Percentiles rank a stretch among this genome's conserved stretches.
phyloP scores from a whole-genome alignment of 2,113 vertebrate species.

The Phyllostomus discolor region DNA sequence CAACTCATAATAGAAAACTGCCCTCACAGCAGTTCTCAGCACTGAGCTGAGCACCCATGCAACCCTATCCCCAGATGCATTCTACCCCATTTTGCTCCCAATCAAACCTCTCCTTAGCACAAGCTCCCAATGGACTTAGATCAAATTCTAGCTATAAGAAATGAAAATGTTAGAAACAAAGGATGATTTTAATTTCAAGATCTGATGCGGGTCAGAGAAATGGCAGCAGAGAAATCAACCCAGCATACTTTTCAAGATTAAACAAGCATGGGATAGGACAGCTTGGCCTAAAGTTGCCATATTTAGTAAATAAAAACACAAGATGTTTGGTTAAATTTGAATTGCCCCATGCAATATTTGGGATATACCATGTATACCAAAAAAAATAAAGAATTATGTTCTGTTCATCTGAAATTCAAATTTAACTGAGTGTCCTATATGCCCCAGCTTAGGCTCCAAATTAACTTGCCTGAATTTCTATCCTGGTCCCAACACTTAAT shows the following conservation, averaged over 20 bases:
- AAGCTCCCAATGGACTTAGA: background rate
- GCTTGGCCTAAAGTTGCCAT: background rate
- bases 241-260: background rate
- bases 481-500: background rate
- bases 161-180: conserved; percentile 4
- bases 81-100: background rate
- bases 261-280: background rate
- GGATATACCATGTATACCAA: background rate
- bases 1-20: background rate
- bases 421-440: background rate
- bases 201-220: background rate
- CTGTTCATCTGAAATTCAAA: conserved; percentile 3
- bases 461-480: conserved; percentile 20
- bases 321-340: background rate
- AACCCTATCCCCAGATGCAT: background rate
- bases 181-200: conserved; percentile 14
- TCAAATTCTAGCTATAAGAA: conserved; percentile 14
- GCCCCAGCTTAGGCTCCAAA: background rate
- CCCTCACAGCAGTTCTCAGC: background rate
- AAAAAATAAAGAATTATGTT: background rate
- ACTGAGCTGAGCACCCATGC: background rate
- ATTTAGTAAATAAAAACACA: background rate
- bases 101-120: background rate
- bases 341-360: background rate
- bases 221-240: background rate